Evolutionary conservation across 2,888 invertebrate species (phyloP), one percentile per base, ranked within the genome.

Genomic region (Boloria euphrosyne): DNA sequence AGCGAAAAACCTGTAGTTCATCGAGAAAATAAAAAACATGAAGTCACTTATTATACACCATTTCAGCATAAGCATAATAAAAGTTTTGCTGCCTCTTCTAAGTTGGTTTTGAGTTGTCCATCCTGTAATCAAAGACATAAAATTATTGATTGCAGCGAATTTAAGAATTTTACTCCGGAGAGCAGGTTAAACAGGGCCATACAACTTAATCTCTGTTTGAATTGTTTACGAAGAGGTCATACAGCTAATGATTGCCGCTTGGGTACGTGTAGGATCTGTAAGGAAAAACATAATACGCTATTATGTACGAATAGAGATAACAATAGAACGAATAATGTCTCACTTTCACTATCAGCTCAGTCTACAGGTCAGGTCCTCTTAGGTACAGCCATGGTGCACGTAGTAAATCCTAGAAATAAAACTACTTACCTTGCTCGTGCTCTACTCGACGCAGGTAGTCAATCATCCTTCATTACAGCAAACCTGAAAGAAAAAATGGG

Each of bases 21-120:
- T 4, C 57, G 13, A 57, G 13, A 16, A 13, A 10, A 6, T 4
- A 14, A 18, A 17, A 13, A 17, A 5, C 3, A 16, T 22, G 22
- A 22, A 22, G 22, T 22, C 22, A 22, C 22, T 22, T 22, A 22
- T 22, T 22, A 22, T 22, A 22, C 22, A 22, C 22, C 22, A 22
- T 22, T 22, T 22, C 22, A 22, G 22, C 22, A 22, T 22, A 22
- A 22, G 22, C 22, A 22, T 22, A 1, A 22, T 22, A 22, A 22
- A 22, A 22, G 22, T 22, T 22, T 22, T 22, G 22, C 22, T 22
- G 22, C 22, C 3, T 22, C 22, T 63, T 18, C 68, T 65, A 38
- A 18, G 31, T 54, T 65, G 68, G 18, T 65, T 62, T 10, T 54
- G 44, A 44, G 44, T 44, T 44, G 44, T 44, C 14, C 14, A 44